Conservation (phyloP, 1,140 invertebrate genomes). For the Brachionus sp. region DNA sequence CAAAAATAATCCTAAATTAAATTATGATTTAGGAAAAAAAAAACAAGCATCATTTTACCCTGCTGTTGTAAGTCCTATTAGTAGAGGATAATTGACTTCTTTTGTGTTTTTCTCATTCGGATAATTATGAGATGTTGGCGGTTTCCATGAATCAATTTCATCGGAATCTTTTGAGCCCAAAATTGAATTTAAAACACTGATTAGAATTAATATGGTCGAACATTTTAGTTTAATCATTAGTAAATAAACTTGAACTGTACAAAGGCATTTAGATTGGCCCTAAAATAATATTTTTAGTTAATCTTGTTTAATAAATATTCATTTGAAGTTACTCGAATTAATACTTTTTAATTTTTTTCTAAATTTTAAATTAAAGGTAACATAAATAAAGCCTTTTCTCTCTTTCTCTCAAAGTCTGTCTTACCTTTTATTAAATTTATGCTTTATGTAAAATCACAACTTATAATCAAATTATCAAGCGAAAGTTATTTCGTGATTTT, state of each 20-base stretch:
- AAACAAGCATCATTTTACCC: not conserved
- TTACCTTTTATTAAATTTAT: conserved; percentile 1
- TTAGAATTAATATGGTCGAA: not conserved
- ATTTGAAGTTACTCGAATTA: not conserved
- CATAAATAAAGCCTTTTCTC: not conserved
- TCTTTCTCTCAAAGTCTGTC: not conserved
- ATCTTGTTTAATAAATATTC: not conserved
- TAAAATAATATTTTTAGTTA: not conserved
- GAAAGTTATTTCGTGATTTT: not conserved
- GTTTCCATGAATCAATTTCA: not conserved
- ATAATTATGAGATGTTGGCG: not conserved
- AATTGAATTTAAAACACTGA: not conserved
- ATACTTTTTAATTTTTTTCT: not conserved
- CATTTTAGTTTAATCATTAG: not conserved
- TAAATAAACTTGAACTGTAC: not conserved
- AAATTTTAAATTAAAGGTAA: conserved; percentile 6
- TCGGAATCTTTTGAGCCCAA: not conserved
- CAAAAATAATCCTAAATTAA: not conserved
- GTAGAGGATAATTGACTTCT: not conserved
- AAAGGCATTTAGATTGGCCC: not conserved
- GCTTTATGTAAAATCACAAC: not conserved
- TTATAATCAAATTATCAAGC: not conserved
- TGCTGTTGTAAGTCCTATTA: not conserved
- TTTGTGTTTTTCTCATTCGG: not conserved
- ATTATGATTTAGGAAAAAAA: not conserved